Evolutionary conservation across 2,888 invertebrate species (phyloP).

Genomic region (Acleris laterana): DNA sequence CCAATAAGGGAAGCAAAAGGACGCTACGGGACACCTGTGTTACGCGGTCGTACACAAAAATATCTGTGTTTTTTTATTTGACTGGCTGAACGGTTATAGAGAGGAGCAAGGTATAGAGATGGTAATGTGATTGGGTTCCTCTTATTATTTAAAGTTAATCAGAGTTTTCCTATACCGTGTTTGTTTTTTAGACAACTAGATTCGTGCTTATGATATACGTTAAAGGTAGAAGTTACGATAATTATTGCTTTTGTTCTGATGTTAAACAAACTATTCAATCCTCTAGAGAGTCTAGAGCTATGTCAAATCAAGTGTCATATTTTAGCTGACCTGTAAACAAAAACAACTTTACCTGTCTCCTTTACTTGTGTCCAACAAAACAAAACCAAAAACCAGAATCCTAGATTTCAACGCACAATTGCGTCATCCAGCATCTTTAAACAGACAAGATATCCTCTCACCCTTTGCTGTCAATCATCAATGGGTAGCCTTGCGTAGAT

Average conservation of each 20-base stretch:
- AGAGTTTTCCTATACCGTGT: not conserved
- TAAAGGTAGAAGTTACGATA: too few species aligned
- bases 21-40: conserved; percentile 67
- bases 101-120: conserved; percentile 21
- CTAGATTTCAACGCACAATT: not conserved
- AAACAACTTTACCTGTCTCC: too few species aligned
- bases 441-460: conserved; percentile 40
- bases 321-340: too few species aligned
- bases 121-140: conserved; percentile 1
- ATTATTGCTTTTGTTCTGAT: too few species aligned
- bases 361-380: too few species aligned
- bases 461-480: conserved; percentile 18
- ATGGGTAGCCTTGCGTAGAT: conserved; percentile 34
- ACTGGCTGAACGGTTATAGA: conserved; percentile 41
- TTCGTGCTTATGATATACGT: too few species aligned
- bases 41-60: conserved; percentile 64
- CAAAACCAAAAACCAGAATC: not conserved
- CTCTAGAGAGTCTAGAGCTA: too few species aligned
- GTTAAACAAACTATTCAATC: too few species aligned
- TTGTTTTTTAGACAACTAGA: too few species aligned
- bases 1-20: conserved; percentile 51
- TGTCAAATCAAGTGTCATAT: too few species aligned
- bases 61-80: conserved; percentile 54
- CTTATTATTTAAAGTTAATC: not conserved
- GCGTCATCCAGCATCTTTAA: conserved; percentile 35